Base-by-base conservation (phyloP, 2,888 invertebrate genomes). In the Hirtodrosophila histrioides region DNA sequence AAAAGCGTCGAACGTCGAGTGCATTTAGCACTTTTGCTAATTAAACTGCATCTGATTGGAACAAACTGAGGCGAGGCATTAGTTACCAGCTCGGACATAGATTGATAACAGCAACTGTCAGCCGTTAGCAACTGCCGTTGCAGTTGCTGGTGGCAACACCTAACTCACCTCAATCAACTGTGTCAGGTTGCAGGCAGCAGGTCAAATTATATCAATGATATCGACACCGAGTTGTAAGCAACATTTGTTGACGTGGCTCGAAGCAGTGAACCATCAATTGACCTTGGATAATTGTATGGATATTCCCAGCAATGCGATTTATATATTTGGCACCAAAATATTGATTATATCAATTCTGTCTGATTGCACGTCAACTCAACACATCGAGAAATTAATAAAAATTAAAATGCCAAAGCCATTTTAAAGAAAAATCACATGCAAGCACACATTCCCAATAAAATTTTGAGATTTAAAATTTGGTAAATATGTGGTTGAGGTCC, bases 11-110 rank as follows among this genome's bases (percentile, higher is more conserved):
- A 33, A 17, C 50, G 37, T 23, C 23, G 45, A 31, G 17, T 43
- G 56, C 51, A 60, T 17, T 69, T 36, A 41, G 7, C 43, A 54
- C 39, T 69, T 57, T 57, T 36, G 39, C 44, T 33, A 69, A 73
- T 64, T 75, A 49, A 57, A 69, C 40, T 9, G 37, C 57, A 7
- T 31, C 8, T 31, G 31, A 6, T 7, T 31, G 9, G 31, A 4
- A 7, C 9, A 8, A 3, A 31, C 7, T 9, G 31, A 31, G 7
- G 9, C 7, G 9, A 31, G 3, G 3, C 7, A 31, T 31, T 4
- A 8, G 27, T 27, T 27, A 27, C 6, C 27, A 4, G 27, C 6
- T 27, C 41, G 8, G 24, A 46, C 41, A 9, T 11, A 49, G 35
- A 55, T 45, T 50, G 36, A 49, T 56, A 49, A 49, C 54, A 5